Evolutionary conservation across 2,113 vertebrate species (phyloP).

Genomic region (Spea multiplicata): DNA sequence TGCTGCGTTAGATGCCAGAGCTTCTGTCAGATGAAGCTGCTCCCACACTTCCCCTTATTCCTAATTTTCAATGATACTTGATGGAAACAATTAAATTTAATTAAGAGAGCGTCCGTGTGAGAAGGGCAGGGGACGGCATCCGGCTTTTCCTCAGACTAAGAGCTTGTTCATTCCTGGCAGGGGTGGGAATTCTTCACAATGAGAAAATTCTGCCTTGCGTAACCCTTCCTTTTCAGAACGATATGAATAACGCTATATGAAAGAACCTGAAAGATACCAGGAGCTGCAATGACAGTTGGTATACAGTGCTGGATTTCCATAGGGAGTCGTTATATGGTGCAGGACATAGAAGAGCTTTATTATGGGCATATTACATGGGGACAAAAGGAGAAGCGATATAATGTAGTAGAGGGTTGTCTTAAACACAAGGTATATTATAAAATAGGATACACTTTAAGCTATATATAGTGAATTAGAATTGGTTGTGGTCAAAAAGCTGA

Average conservation of each 20-base stretch:
- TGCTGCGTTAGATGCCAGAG: slow-evolving; percentile 39
- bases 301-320: no score
- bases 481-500: no score
- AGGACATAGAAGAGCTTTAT: no score
- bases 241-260: background rate
- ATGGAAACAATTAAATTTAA: slow-evolving; percentile 46
- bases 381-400: no score
- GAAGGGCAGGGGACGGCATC: slow-evolving; percentile 34
- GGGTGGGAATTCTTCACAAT: background rate
- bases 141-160: slow-evolving; percentile 17
- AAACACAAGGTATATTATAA: no score
- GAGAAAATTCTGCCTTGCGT: background rate
- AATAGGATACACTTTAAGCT: no score
- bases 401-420: no score
- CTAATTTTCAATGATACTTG: slow-evolving; percentile 43
- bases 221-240: background rate
- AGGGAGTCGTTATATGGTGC: no score
- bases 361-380: no score
- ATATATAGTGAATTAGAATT: no score
- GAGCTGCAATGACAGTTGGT: no score
- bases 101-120: slow-evolving; percentile 37
- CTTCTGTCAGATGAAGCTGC: slow-evolving; percentile 35
- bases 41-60: slow-evolving; percentile 39
- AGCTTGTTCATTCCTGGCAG: slow-evolving; percentile 23
- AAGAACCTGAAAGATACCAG: no score